Conservation (phyloP, 2,797 vertebrate genomes). For the Peromyscus attwateri region DNA sequence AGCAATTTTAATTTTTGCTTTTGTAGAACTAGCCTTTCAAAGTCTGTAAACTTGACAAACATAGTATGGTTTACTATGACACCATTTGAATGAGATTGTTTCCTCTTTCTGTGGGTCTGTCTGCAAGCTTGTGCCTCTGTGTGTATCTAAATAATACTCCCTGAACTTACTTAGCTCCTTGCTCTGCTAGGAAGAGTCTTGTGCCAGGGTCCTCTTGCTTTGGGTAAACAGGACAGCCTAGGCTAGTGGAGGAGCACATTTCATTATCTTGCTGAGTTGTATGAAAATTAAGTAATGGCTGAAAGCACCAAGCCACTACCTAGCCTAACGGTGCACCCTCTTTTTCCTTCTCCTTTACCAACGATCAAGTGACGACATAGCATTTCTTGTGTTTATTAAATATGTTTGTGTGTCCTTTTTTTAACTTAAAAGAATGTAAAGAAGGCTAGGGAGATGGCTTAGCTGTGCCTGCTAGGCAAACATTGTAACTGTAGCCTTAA, state of each 20-base stretch:
- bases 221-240: neutral
- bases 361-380: neutral
- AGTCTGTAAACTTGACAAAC: conserved; percentile 15
- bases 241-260: neutral
- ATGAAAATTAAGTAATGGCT: conserved; percentile 50
- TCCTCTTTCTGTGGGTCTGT: neutral
- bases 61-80: conserved; percentile 9
- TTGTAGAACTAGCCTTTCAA: conserved; percentile 43
- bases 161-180: neutral
- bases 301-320: neutral
- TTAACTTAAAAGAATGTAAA: neutral
- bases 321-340: neutral
- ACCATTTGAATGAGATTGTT: neutral
- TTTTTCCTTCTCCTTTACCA: neutral
- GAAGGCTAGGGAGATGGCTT: neutral
- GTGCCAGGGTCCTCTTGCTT: neutral
- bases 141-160: neutral
- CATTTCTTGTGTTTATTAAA: conserved; percentile 33
- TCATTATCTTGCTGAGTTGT: neutral
- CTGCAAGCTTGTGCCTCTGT: neutral
- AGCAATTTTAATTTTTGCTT: conserved; percentile 51
- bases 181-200: neutral
- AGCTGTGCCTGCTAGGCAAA: neutral
- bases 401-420: conserved; percentile 12
- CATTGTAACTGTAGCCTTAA: neutral